Evolutionary conservation across 1,140 invertebrate species (phyloP).

Genomic region (Danaus plexippus): DNA sequence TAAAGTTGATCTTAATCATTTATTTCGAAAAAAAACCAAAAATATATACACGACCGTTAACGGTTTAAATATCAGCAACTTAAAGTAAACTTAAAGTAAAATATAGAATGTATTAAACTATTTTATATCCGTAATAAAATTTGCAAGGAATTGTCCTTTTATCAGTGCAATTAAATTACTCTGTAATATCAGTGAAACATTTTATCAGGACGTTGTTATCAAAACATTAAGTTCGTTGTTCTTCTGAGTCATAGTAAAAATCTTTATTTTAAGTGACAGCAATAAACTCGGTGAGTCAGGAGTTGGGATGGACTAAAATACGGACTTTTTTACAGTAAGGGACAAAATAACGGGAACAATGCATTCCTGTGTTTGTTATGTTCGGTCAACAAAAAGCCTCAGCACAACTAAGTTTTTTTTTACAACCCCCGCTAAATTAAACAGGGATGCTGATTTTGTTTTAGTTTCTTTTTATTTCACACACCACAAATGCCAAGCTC

Average conservation of each 20-base stretch:
- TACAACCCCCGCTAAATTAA: conserved; percentile 63
- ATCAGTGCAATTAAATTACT: conserved; percentile 3
- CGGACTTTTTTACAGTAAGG: conserved; percentile 49
- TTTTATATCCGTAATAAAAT: no score
- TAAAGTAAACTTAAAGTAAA: no score
- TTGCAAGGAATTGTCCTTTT: conserved; percentile 2
- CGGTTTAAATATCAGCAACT: no score
- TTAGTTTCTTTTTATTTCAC: conserved; percentile 42
- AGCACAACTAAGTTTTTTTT: conserved; percentile 56
- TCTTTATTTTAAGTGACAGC: conserved; percentile 31
- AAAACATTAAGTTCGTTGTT: no score
- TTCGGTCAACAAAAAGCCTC: conserved; percentile 58
- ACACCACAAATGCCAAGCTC: conserved; percentile 17
- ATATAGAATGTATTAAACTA: no score
- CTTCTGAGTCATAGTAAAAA: conserved; percentile 29
- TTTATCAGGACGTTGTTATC: no score
- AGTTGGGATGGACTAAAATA: conserved; percentile 34
- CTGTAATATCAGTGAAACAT: no score
- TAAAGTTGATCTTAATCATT: no score
- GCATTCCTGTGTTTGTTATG: conserved; percentile 60
- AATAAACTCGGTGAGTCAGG: conserved; percentile 47
- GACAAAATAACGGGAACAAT: conserved; percentile 57
- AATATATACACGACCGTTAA: no score
- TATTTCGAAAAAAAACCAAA: no score
- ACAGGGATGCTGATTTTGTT: conserved; percentile 60